Percentiles rank a stretch among this genome's conserved stretches.
Conservation (phyloP, 2,113 vertebrate genomes). For the Sprattus sprattus region DNA sequence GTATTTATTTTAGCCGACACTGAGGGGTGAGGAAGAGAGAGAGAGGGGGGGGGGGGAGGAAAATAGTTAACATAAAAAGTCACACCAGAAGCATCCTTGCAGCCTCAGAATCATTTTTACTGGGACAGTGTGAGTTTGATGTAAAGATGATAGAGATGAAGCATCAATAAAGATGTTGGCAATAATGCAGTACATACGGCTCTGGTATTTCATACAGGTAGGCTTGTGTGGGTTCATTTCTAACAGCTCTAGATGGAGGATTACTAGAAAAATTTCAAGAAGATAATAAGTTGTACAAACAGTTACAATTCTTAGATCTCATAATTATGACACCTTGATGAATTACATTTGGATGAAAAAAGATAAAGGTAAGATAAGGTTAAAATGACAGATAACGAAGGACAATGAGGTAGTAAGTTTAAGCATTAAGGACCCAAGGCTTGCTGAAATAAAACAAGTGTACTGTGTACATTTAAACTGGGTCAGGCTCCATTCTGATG, state of each 20-base stretch:
- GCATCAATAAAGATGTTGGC: background rate
- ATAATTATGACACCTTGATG: background rate
- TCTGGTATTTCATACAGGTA: background rate
- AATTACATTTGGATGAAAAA: background rate
- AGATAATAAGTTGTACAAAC: background rate
- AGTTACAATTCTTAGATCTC: background rate
- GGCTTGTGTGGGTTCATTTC: background rate
- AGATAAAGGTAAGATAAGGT: background rate
- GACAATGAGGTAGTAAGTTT: background rate
- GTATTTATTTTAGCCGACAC: constrained; percentile 63
- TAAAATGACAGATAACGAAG: background rate
- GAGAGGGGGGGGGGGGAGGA: background rate
- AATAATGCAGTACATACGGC: background rate
- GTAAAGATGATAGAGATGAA: background rate
- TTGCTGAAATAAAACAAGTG: background rate
- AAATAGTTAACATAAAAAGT: background rate
- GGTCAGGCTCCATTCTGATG: background rate
- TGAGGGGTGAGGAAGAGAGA: constrained; percentile 41
- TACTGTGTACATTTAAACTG: background rate
- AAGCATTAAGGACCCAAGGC: background rate
- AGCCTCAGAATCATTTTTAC: background rate
- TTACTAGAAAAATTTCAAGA: background rate
- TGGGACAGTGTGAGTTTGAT: background rate
- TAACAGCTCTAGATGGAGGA: background rate
- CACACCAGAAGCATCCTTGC: background rate